These are phyloP conservation scores for Falco punctatus DNA, from an alignment of 2,113 vertebrate species.

Conservation along the genomic window DNA sequence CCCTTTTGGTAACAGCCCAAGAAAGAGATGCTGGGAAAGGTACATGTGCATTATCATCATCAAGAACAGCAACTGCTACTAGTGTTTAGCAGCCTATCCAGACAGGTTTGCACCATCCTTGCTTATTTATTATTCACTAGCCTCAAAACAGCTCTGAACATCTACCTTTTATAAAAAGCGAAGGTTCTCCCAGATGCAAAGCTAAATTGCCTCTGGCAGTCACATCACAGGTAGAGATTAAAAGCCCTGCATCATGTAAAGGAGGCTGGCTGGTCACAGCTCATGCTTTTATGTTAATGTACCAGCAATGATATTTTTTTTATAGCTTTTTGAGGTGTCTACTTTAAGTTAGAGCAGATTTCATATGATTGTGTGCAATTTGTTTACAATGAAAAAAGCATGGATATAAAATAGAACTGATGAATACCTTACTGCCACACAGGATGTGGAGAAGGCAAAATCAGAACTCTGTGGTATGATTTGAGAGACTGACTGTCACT, in stretches of 20 bases:
- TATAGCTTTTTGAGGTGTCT: neutral
- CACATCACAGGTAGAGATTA: neutral
- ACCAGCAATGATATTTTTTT: neutral
- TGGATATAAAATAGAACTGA: neutral
- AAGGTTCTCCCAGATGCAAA: neutral
- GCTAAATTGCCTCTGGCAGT: neutral
- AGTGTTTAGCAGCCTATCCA: neutral
- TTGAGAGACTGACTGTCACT: neutral
- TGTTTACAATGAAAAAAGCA: neutral
- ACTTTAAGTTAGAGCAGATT: neutral
- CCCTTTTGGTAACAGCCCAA: neutral
- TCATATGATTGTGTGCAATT: neutral
- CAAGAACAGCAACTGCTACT: neutral
- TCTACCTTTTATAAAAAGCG: neutral
- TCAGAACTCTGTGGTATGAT: neutral
- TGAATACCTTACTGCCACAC: accelerated
- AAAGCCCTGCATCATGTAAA: neutral
- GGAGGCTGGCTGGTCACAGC: neutral
- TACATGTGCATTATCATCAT: neutral
- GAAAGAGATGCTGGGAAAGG: neutral
- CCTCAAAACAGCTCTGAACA: neutral
- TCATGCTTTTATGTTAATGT: neutral
- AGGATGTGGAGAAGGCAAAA: neutral
- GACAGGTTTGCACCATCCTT: neutral
- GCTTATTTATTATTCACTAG: neutral